Base-by-base conservation (phyloP, 2,113 vertebrate species). In the Thunnus thynnus region DNA sequence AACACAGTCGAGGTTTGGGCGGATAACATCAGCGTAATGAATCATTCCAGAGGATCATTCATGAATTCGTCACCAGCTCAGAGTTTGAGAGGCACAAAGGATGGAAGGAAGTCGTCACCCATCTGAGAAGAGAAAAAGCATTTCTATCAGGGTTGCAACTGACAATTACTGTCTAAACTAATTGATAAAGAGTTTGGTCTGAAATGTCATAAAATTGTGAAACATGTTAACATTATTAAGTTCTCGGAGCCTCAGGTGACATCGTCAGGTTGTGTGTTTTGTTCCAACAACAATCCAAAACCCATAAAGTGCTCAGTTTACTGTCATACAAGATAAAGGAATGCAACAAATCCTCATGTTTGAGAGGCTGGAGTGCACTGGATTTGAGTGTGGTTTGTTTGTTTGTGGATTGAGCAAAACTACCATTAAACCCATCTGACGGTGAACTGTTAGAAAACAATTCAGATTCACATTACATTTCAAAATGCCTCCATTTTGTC, bases 1-100 rank as follows among this genome's bases (percentile, higher is more conserved):
- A 32, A 14, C 13, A 9, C 6, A 48, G 36, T 16, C 3, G 2
- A 46, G 25, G 58, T 50, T 12, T 22, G 32, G 32, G 54, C 22
- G 44, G 65, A 77, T 58, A 30, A 69, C 22, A 54, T 69, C 2
- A 0, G 36, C 17, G 20, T 69, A 14, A 65, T 65, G 68, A 55
- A 71, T 78, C 20, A 30, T 54, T 63, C 18, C 0, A 13, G 67
- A 70, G 13, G 36, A 48, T 70, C 54, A 73, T 64, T 44, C 76
- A 67, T 54, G 58, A 72, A 47, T 71, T 44, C 36, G 41, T 73
- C 67, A 36, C 8, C 4, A 52, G 46, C 50, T 67, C 55, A 56
- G 71, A 61, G 44, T 72, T 56, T 56, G 11, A 44, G 52, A 71
- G 11, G 41, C 50, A 22, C 32, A 17, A 48, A 41, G 25, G 62